These are phyloP conservation scores for Calliphora vicina DNA, from an alignment of 1,140 invertebrate species.

Conservation along the genomic window DNA sequence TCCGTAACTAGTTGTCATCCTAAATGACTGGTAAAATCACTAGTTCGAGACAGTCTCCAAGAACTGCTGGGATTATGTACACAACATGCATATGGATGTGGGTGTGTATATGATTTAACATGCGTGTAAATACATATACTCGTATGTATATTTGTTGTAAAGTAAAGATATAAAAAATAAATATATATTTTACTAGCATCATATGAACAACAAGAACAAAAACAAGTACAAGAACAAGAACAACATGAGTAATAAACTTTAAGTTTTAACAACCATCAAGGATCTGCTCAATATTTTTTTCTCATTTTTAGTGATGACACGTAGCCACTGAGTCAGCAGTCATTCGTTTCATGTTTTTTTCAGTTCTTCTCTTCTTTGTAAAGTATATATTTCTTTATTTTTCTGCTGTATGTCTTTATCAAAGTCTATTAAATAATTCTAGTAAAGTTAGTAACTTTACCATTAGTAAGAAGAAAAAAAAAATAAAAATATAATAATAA, in stretches of 20 bases:
- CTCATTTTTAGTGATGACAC: background rate
- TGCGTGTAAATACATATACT: too few species aligned
- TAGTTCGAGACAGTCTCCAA: too few species aligned
- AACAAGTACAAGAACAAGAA: background rate
- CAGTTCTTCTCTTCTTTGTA: background rate
- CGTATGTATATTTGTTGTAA: too few species aligned
- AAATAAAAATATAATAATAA: background rate
- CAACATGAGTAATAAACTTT: background rate
- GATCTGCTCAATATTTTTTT: background rate
- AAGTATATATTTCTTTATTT: background rate
- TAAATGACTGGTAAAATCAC: too few species aligned
- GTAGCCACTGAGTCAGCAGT: slow-evolving; percentile 7
- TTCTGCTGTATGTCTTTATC: too few species aligned
- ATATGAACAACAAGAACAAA: background rate
- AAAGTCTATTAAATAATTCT: too few species aligned
- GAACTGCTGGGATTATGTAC: too few species aligned
- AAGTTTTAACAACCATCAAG: slow-evolving; percentile 6
- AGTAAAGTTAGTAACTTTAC: background rate
- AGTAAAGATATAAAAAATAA: too few species aligned
- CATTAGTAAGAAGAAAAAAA: background rate
- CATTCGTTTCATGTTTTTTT: background rate
- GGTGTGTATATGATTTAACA: too few species aligned
- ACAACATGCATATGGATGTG: too few species aligned
- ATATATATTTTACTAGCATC: background rate
- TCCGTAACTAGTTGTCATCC: too few species aligned